Percentiles rank a stretch among this genome's conserved stretches.
phyloP scores from a whole-genome alignment of 2,888 invertebrate genomes.

The Zelleria hepariella region DNA sequence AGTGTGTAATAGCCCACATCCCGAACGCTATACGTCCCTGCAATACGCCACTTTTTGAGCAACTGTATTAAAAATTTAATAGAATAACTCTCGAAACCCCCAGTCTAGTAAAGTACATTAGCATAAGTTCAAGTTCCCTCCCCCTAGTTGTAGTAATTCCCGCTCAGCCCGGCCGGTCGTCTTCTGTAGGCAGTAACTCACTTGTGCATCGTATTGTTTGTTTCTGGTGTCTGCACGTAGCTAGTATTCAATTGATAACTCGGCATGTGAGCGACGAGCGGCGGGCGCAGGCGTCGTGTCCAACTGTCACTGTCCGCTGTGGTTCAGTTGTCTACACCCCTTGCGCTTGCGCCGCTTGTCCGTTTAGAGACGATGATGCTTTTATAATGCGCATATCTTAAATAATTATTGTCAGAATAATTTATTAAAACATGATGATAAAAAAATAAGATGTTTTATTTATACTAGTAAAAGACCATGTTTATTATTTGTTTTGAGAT shows the following conservation, averaged over 20 bases:
- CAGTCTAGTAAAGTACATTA: background rate
- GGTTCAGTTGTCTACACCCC: too few species aligned
- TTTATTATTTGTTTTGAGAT: background rate
- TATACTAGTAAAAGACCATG: background rate
- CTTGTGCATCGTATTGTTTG: background rate
- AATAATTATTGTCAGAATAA: constrained; percentile 37
- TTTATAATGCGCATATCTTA: constrained; percentile 34
- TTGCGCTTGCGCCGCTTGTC: too few species aligned
- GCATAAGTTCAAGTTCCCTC: background rate
- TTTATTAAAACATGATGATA: constrained; percentile 16
- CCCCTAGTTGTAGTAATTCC: background rate
- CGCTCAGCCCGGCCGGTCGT: background rate
- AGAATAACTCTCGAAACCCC: too few species aligned
- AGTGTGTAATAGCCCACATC: too few species aligned
- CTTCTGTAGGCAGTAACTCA: background rate
- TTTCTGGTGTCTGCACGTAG: background rate
- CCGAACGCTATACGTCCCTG: too few species aligned
- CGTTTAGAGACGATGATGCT: too few species aligned
- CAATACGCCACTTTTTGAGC: too few species aligned
- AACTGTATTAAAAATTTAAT: too few species aligned
- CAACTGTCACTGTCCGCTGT: too few species aligned
- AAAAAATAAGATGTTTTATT: background rate
- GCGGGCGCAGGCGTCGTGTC: too few species aligned
- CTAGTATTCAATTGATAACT: background rate
- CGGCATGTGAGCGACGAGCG: background rate